phyloP scores from a whole-genome alignment of 2,888 invertebrate species.

The Ametastegia equiseti region DNA sequence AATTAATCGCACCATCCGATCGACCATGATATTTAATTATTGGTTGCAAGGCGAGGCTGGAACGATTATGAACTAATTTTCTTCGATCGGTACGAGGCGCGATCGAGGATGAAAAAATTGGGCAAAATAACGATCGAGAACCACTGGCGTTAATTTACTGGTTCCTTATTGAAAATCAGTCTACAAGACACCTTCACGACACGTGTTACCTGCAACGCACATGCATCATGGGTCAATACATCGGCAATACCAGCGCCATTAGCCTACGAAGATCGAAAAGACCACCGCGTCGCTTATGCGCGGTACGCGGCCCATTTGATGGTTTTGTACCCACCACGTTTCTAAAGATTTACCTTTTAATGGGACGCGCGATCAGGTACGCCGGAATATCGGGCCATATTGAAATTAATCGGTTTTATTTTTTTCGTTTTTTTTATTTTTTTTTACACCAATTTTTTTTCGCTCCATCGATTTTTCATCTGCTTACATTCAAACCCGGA shows the following conservation, averaged over 20 bases:
- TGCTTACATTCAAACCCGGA: background rate
- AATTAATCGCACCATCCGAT: background rate
- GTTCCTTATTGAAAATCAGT: constrained; percentile 64
- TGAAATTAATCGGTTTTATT: constrained; percentile 54
- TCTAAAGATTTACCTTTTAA: constrained; percentile 61
- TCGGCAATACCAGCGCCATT: constrained; percentile 61
- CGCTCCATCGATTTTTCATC: background rate
- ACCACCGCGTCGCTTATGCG: constrained; percentile 58
- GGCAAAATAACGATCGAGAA: constrained; percentile 20
- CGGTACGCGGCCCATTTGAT: constrained; percentile 60
- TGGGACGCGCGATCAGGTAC: constrained; percentile 63
- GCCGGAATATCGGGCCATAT: constrained; percentile 58
- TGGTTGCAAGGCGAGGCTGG: background rate
- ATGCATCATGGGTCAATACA: constrained; percentile 60
- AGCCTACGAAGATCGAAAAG: constrained; percentile 56
- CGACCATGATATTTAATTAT: constrained; percentile 1
- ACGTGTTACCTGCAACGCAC: constrained; percentile 56
- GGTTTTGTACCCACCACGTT: constrained; percentile 58
- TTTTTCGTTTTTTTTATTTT: too few relatives aligned
- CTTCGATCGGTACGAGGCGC: too few relatives aligned
- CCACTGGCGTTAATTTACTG: constrained; percentile 48
- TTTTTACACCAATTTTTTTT: too few relatives aligned
- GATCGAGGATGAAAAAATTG: background rate
- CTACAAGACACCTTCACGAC: constrained; percentile 53
- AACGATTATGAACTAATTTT: background rate